Base-by-base conservation (phyloP, 2,888 invertebrate species). In the Cantharis lateralis region DNA sequence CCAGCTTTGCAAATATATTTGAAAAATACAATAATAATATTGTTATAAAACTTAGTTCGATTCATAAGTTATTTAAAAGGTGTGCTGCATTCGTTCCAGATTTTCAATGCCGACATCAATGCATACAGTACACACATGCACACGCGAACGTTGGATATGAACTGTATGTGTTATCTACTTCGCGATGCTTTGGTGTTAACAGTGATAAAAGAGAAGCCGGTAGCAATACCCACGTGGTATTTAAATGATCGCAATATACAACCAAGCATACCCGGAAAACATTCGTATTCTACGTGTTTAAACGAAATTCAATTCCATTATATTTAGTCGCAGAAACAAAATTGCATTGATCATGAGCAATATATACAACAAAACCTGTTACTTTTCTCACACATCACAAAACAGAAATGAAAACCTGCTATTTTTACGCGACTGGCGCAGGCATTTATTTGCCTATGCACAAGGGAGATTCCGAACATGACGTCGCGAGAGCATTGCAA, bases 181-280 rank as follows among this genome's bases (percentile, higher is more conserved):
- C 72, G 63, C 71, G 48, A 71, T 69, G 28, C 62, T 24, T 75
- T 71, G 68, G 66, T 68, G 64, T 76, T 68, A 76, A 76, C 76
- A 70, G 18, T 72, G 69, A 72, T 72, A 71, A 76, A 74, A 73
- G 69, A 62, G 20, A 66, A 66, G 64, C 68, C 75, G 75, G 76
- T 62, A 69, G 69, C 62, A 48, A 16, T 66, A 72, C 18, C 76
- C 76, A 76, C 76, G 76, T 76, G 76, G 76, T 70, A 69, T 70
- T 73, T 63, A 66, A 70, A 48, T 64, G 68, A 68, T 68, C 72
- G 62, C 64, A 20, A 20, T 66, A 66, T 66, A 66, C 64, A 66
- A 20, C 64, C 64, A 24, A 66, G 24, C 64, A 20, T 66, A 66
- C 64, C 64, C 64, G 63, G 15, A 62, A 20, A 62, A 62, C 48